A percentile compares a stretch with the other conserved stretches of the same genome.
Evolutionary conservation across 1,140 invertebrate species (phyloP).

Genomic region (Sinella curviseta): DNA sequence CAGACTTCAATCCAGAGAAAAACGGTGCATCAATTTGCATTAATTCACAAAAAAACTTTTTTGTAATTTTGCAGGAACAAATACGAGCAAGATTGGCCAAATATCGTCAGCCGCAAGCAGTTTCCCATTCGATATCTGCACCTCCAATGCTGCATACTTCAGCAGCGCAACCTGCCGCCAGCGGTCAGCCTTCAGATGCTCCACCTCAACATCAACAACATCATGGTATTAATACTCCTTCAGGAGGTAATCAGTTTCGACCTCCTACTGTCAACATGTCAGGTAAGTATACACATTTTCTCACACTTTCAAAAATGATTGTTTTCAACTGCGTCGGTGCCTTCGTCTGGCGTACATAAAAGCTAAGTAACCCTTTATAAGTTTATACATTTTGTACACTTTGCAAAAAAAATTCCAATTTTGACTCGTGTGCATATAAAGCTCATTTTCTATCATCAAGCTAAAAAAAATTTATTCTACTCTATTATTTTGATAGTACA

Average conservation of each 20-base stretch:
- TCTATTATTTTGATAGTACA: not conserved
- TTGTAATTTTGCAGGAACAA: slow-evolving; percentile 68
- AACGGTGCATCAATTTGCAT: not conserved
- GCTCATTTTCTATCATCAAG: not conserved
- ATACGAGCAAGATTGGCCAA: slow-evolving; percentile 73
- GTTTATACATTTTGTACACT: slow-evolving; percentile 4
- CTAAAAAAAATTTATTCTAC: not conserved
- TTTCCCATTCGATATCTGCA: slow-evolving; percentile 44
- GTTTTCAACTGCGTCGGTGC: not conserved
- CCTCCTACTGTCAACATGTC: slow-evolving; percentile 35
- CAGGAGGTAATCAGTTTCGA: slow-evolving; percentile 47
- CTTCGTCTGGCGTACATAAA: slow-evolving; percentile 6
- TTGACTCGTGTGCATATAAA: too few species aligned
- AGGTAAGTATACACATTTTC: slow-evolving; percentile 35
- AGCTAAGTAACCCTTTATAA: slow-evolving; percentile 21
- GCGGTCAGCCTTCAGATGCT: not conserved
- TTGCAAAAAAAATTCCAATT: too few species aligned
- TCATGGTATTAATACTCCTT: slow-evolving; percentile 28
- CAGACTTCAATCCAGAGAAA: not conserved
- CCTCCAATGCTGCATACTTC: slow-evolving; percentile 40
- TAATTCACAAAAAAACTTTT: not conserved
- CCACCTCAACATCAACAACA: not conserved
- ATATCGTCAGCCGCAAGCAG: slow-evolving; percentile 62
- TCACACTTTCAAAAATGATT: not conserved
- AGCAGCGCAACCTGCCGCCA: not conserved